These are phyloP conservation scores for Cyanoramphus novaezelandiae DNA, from an alignment of 2,113 vertebrate species.

Conservation along the genomic window DNA sequence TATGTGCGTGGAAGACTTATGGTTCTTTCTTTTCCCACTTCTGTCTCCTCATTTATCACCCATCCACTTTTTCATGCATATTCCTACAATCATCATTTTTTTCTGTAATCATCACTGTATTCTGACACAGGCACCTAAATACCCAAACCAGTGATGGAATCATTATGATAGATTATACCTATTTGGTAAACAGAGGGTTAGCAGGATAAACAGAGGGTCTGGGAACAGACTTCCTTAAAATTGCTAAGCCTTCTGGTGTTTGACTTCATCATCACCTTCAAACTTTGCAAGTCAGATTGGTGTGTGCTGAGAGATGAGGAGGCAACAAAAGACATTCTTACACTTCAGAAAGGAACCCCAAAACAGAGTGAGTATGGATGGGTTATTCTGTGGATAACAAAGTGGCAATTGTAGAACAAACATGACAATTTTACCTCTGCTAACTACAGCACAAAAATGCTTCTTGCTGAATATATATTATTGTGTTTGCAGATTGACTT, in stretches of 20 bases:
- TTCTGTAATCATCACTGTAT: background rate
- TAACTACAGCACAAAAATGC: background rate
- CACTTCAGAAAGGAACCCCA: background rate
- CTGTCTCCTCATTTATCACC: background rate
- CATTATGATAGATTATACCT: background rate
- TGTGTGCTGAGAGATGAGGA: background rate
- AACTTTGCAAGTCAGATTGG: background rate
- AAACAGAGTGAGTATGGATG: background rate
- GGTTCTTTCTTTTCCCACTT: background rate
- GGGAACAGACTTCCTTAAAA: background rate
- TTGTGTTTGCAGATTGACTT: constrained; percentile 16
- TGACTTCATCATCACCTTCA: background rate
- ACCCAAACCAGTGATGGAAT: background rate
- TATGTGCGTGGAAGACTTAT: background rate
- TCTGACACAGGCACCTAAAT: background rate
- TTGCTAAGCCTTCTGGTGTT: background rate
- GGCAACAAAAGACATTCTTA: background rate
- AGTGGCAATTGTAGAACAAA: background rate
- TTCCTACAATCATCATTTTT: background rate
- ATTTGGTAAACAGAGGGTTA: background rate
- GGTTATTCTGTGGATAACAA: background rate
- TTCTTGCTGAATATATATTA: constrained; percentile 15
- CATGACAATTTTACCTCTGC: background rate
- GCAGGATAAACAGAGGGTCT: background rate
- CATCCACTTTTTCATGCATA: background rate